Conservation (phyloP, 2,113 vertebrate genomes). For the Cnemophilus loriae region DNA sequence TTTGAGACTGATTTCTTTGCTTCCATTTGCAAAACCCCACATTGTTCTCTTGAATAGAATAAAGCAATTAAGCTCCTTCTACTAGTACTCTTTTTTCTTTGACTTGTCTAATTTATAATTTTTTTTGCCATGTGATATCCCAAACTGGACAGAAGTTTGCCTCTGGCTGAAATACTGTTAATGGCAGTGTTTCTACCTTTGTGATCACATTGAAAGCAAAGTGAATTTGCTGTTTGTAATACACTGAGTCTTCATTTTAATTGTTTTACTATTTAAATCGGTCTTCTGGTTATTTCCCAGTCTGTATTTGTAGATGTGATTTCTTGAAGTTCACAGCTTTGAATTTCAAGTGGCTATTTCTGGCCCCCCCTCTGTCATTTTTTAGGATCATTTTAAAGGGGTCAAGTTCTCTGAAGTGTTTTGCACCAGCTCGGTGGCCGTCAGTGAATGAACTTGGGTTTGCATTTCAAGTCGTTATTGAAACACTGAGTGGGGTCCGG, state of each 20-base stretch:
- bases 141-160: background rate
- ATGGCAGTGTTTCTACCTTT: background rate
- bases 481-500: background rate
- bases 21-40: background rate
- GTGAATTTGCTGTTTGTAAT: background rate
- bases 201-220: background rate
- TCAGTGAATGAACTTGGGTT: background rate
- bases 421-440: background rate
- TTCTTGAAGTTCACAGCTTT: background rate
- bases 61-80: background rate
- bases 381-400: background rate
- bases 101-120: background rate
- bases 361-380: background rate
- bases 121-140: background rate
- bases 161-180: background rate
- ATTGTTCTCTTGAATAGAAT: background rate
- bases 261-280: background rate
- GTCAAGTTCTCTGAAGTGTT: background rate
- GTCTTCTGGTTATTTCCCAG: background rate
- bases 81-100: background rate
- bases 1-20: background rate
- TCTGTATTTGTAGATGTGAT: background rate
- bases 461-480: background rate
- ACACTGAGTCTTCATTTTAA: background rate
- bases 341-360: background rate